Percentiles rank a stretch among this genome's conserved stretches.
These are phyloP conservation scores for Rhadinocentrus ornatus DNA, from an alignment of 2,797 vertebrate genomes.

Conservation along the genomic window DNA sequence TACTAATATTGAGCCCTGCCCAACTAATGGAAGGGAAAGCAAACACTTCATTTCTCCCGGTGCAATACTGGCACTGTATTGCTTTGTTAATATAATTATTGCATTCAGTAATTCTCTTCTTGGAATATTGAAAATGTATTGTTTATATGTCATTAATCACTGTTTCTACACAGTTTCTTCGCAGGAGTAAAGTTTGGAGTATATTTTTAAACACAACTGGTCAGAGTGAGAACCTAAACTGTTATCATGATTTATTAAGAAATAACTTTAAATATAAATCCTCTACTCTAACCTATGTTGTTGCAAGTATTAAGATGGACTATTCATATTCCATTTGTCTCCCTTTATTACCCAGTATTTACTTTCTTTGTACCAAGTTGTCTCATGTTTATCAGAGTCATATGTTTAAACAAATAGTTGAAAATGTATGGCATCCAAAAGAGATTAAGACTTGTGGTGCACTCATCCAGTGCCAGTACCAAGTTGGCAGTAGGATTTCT, in stretches of 20 bases:
- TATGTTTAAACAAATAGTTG: constrained; percentile 8
- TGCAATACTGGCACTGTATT: constrained; percentile 25
- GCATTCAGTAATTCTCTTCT: constrained; percentile 20
- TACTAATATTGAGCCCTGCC: constrained; percentile 46
- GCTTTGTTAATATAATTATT: constrained; percentile 29
- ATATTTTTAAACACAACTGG: background rate
- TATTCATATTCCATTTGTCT: background rate
- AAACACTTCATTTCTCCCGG: constrained; percentile 37
- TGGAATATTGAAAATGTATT: constrained; percentile 2
- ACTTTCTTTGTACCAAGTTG: background rate
- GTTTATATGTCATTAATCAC: constrained; percentile 7
- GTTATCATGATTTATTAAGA: background rate
- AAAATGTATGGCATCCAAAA: constrained; percentile 1
- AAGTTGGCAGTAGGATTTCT: constrained; percentile 34
- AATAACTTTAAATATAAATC: background rate
- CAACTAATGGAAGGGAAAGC: constrained; percentile 49
- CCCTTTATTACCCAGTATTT: background rate
- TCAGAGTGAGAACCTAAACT: background rate
- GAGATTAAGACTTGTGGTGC: background rate
- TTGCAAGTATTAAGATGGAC: background rate
- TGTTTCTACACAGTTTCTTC: constrained; percentile 8
- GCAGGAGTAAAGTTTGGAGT: background rate
- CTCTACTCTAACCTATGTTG: background rate
- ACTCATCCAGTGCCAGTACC: background rate
- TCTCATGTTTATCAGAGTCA: background rate